phyloP scores from a whole-genome alignment of 23 tunicate genomes.

The Halocynthia roretzi region DNA sequence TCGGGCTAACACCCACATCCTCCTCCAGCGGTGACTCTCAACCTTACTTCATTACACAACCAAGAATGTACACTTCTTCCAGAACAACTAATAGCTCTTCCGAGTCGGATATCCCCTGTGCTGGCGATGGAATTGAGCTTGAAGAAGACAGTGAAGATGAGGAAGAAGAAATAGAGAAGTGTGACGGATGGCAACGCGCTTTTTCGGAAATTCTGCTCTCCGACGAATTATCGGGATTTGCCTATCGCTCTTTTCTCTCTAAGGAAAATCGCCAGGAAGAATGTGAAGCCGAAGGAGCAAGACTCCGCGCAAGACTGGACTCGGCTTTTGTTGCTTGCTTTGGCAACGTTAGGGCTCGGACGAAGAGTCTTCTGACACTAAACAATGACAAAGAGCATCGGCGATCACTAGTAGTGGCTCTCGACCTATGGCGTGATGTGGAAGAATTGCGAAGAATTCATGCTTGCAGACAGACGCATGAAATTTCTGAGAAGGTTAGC shows the following conservation, averaged over 20 bases:
- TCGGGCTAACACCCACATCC: too few species aligned
- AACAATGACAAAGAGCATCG: not conserved
- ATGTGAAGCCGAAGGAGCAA: not conserved
- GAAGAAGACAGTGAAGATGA: not conserved
- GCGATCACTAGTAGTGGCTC: not conserved
- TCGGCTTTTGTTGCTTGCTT: too few species aligned
- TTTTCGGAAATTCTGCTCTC: slow-evolving; percentile 56
- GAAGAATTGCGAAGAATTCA: slow-evolving; percentile 40
- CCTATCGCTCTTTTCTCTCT: slow-evolving; percentile 45
- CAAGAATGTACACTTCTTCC: too few species aligned
- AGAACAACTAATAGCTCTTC: too few species aligned
- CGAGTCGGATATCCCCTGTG: too few species aligned
- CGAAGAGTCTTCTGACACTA: too few species aligned
- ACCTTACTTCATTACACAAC: too few species aligned
- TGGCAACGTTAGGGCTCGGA: too few species aligned
- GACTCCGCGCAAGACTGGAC: not conserved
- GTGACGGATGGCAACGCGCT: not conserved
- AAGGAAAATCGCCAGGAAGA: too few species aligned
- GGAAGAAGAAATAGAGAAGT: not conserved
- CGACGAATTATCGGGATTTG: slow-evolving; percentile 55
- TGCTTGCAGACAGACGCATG: slow-evolving; percentile 1
- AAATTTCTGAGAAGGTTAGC: slow-evolving; percentile 17
- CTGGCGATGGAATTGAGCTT: not conserved
- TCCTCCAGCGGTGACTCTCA: too few species aligned
- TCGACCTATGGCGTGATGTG: slow-evolving; percentile 69